A percentile compares a stretch with the other conserved stretches of the same genome.
These are phyloP conservation scores for Abrostola triplasia DNA, from an alignment of 2,888 invertebrate genomes.

Conservation along the genomic window DNA sequence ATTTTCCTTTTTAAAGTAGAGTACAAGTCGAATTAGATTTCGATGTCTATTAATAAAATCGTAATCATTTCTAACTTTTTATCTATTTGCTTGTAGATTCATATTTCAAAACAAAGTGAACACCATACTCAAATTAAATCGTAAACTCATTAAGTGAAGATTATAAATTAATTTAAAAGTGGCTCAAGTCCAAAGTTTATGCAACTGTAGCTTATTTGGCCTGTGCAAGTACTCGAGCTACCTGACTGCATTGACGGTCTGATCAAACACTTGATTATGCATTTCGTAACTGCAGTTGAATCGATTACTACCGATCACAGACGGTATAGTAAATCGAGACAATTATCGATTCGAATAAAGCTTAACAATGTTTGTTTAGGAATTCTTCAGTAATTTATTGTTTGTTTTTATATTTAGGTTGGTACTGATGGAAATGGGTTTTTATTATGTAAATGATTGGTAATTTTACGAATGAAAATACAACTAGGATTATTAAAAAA, in stretches of 20 bases:
- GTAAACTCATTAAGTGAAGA: background rate
- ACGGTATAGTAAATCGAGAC: constrained; percentile 30
- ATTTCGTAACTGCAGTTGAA: constrained; percentile 54
- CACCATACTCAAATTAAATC: too few relatives aligned
- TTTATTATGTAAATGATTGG: background rate
- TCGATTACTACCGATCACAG: constrained; percentile 44
- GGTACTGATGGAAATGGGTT: background rate
- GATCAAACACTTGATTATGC: constrained; percentile 58
- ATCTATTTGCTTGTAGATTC: too few relatives aligned
- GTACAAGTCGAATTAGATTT: too few relatives aligned
- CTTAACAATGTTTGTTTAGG: constrained; percentile 12
- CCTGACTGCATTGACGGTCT: constrained; percentile 53
- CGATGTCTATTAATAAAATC: too few relatives aligned
- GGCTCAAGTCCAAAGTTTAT: constrained; percentile 38
- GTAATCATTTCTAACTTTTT: too few relatives aligned
- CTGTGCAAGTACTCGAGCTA: constrained; percentile 50
- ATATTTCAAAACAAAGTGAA: too few relatives aligned
- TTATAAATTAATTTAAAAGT: background rate
- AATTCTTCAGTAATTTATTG: constrained; percentile 20
- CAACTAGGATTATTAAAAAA: too few relatives aligned
- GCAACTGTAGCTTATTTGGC: constrained; percentile 37
- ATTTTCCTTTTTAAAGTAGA: too few relatives aligned
- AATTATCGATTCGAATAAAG: constrained; percentile 30
- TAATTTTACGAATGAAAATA: too few relatives aligned
- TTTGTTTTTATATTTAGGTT: constrained; percentile 4